phyloP scores from a whole-genome alignment of 2,797 vertebrate genomes.

The Miopithecus talapoin region DNA sequence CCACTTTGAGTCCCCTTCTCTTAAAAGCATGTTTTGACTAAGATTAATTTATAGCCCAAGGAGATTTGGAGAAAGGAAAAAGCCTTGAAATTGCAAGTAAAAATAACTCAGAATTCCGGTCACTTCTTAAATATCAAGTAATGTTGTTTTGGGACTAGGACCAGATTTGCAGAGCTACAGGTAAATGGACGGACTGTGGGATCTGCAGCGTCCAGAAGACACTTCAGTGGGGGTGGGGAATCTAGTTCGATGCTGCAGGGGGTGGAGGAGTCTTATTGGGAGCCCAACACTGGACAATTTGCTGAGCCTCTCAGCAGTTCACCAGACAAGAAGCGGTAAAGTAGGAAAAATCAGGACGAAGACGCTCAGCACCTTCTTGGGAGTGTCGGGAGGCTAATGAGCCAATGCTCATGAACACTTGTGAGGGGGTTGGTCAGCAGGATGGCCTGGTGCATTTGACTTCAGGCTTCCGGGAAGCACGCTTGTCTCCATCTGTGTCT shows the following conservation, averaged over 20 bases:
- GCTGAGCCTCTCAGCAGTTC: not conserved
- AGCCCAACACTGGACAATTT: not conserved
- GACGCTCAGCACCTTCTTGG: fast-evolving
- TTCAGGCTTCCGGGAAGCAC: not conserved
- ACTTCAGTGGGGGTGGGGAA: too few species aligned
- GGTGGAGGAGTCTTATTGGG: not conserved
- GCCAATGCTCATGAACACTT: fast-evolving
- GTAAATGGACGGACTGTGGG: not conserved
- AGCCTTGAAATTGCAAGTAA: conserved; percentile 70
- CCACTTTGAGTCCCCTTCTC: conserved; percentile 50
- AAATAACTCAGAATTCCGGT: conserved; percentile 63
- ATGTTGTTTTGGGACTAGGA: conserved; percentile 34
- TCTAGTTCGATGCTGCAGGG: not conserved
- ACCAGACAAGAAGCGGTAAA: not conserved
- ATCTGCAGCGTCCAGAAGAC: not conserved
- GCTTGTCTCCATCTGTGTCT: fast-evolving
- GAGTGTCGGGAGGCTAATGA: not conserved
- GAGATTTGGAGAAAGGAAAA: conserved; percentile 70
- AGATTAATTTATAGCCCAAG: conserved; percentile 72
- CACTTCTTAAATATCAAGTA: conserved; percentile 60
- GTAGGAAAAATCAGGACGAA: not conserved
- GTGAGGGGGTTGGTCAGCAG: not conserved
- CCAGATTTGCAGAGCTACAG: conserved; percentile 32
- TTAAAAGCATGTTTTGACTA: conserved; percentile 75
- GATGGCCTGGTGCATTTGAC: fast-evolving